Conservation (phyloP, 2,113 vertebrate species). For the Coreoperca whiteheadi region DNA sequence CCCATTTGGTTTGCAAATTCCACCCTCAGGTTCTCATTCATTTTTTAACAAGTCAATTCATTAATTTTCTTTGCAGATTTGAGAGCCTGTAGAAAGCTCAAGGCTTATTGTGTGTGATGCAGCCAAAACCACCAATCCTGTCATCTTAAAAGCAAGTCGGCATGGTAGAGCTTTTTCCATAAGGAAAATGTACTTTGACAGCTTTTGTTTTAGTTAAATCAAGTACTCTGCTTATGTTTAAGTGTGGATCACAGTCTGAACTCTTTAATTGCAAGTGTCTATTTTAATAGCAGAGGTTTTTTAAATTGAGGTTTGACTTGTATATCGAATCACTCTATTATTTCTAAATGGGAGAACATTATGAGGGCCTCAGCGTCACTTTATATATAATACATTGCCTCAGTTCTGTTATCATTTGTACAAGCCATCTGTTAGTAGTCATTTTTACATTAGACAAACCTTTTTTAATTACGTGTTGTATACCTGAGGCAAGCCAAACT, state of each 20-base stretch:
- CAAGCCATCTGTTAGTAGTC: slow-evolving; percentile 15
- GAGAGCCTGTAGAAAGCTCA: slow-evolving; percentile 35
- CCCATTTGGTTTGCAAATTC: slow-evolving; percentile 64
- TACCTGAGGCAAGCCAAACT: slow-evolving; percentile 24
- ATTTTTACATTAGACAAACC: slow-evolving; percentile 8
- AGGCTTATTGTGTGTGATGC: slow-evolving; percentile 41
- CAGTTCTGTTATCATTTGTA: slow-evolving; percentile 8
- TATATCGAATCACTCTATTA: neutral
- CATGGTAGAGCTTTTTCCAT: neutral
- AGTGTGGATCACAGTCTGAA: neutral
- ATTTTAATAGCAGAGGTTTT: slow-evolving; percentile 4
- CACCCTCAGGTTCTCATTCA: slow-evolving; percentile 55
- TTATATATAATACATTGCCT: slow-evolving; percentile 5
- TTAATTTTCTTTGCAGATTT: slow-evolving; percentile 47
- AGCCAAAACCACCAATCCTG: slow-evolving; percentile 37
- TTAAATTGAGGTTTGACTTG: neutral
- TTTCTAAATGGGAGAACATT: neutral
- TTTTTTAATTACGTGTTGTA: slow-evolving; percentile 22
- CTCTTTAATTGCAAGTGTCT: neutral
- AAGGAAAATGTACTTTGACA: slow-evolving; percentile 1
- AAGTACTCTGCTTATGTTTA: slow-evolving; percentile 9
- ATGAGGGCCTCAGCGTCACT: slow-evolving; percentile 24
- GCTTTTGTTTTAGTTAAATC: slow-evolving; percentile 1
- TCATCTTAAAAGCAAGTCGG: slow-evolving; percentile 25
- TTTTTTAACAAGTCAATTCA: slow-evolving; percentile 61